Evolutionary conservation across 2,888 invertebrate genomes (phyloP).

Genomic region (Catocala sponsa): DNA sequence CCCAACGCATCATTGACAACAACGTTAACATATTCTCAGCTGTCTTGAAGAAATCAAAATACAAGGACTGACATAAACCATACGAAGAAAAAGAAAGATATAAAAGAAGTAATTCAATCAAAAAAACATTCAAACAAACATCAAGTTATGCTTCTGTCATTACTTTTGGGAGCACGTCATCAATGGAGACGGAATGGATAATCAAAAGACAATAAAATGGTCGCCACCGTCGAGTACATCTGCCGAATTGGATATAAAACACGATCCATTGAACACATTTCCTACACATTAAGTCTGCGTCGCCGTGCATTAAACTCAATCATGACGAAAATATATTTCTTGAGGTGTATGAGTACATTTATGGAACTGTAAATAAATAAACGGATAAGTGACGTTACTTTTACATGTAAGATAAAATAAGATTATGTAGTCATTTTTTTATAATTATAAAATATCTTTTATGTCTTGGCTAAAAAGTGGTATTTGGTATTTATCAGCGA

Average conservation of each 20-base stretch:
- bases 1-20: too few species aligned
- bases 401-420: too few species aligned
- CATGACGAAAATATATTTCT: slow-evolving; percentile 11
- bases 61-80: too few species aligned
- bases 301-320: slow-evolving; percentile 24
- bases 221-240: slow-evolving; percentile 52
- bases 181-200: slow-evolving; percentile 51
- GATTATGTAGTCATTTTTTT: too few species aligned
- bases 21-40: too few species aligned
- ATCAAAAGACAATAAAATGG: slow-evolving; percentile 72
- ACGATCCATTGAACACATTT: slow-evolving; percentile 65
- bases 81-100: not conserved
- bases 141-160: slow-evolving; percentile 39
- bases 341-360: not conserved
- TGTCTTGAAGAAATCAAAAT: too few species aligned
- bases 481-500: too few species aligned
- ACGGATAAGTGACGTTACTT: too few species aligned
- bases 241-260: slow-evolving; percentile 61
- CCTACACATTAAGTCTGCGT: slow-evolving; percentile 47
- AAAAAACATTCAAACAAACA: slow-evolving; percentile 3
- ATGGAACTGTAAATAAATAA: not conserved
- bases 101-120: not conserved
- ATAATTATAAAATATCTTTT: too few species aligned
- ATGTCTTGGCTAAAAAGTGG: too few species aligned
- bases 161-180: slow-evolving; percentile 57